These are phyloP conservation scores for Mus caroli DNA, from an alignment of 2,797 vertebrate species.

Conservation along the genomic window DNA sequence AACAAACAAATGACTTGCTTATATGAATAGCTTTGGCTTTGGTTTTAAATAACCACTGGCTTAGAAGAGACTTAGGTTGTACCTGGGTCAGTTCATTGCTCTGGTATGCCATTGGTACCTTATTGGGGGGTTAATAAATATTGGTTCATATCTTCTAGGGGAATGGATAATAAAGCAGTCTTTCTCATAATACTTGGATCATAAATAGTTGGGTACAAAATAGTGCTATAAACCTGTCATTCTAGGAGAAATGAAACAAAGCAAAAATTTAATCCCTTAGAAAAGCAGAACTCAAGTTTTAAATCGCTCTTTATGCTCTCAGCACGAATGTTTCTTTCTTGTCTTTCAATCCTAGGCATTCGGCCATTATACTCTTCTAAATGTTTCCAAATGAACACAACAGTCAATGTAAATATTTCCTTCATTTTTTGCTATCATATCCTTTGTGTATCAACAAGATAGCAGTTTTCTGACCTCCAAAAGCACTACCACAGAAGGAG, in stretches of 20 bases:
- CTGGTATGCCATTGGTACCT: too few species aligned
- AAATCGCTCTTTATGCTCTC: not conserved
- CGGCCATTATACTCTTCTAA: slow-evolving; percentile 1
- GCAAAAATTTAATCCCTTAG: slow-evolving; percentile 3
- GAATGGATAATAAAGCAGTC: not conserved
- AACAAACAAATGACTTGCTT: not conserved
- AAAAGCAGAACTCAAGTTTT: not conserved
- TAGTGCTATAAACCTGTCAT: not conserved
- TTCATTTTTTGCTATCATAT: not conserved
- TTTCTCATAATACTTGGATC: not conserved
- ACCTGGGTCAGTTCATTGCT: not conserved
- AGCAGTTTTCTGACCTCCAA: not conserved
- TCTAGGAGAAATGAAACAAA: slow-evolving; percentile 12
- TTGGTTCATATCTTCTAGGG: not conserved
- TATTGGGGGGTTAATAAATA: not conserved
- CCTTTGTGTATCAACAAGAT: not conserved
- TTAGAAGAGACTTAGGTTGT: not conserved
- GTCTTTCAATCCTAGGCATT: not conserved
- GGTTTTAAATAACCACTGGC: not conserved
- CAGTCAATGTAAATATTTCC: slow-evolving; percentile 7
- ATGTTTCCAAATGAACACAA: slow-evolving; percentile 35
- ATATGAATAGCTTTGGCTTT: too few species aligned
- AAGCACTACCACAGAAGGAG: not conserved
- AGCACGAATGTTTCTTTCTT: not conserved
- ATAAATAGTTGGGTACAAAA: not conserved